Conservation (phyloP, 2,888 invertebrate species). For the Drosophila paranaensis region DNA sequence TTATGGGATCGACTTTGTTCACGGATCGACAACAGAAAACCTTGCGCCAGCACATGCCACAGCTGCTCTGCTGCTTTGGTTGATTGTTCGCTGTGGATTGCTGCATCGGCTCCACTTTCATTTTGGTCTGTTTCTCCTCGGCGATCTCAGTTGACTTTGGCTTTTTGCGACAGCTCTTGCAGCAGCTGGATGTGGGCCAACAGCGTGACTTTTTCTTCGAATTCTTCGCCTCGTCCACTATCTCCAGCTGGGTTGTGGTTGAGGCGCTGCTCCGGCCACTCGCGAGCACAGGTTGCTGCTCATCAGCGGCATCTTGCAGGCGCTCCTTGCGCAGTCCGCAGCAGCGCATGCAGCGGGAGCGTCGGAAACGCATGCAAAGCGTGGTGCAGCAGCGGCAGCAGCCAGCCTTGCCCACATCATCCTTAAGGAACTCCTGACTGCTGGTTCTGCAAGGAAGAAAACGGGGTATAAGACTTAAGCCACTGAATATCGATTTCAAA, state of each 20-base stretch:
- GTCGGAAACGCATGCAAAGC: conserved; percentile 84
- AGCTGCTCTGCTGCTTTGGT: conserved; percentile 74
- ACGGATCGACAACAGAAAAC: conserved; percentile 84
- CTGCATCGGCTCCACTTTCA: conserved; percentile 60
- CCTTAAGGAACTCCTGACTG: conserved; percentile 83
- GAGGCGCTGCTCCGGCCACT: conserved; percentile 77
- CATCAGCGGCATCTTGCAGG: conserved; percentile 65
- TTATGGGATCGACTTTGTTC: conserved; percentile 83
- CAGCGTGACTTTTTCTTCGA: conserved; percentile 72
- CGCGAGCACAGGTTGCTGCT: conserved; percentile 74
- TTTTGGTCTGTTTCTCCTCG: conserved; percentile 39
- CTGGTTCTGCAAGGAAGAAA: conserved; percentile 62
- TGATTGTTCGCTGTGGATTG: conserved; percentile 22
- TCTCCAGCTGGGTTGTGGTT: conserved; percentile 72
- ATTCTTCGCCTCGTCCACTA: conserved; percentile 77
- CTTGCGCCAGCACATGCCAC: conserved; percentile 83
- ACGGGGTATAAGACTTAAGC: no score
- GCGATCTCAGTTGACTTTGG: conserved; percentile 35
- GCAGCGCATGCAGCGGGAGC: conserved; percentile 82
- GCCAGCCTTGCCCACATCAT: conserved; percentile 63
- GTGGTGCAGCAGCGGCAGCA: conserved; percentile 82
- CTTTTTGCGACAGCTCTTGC: conserved; percentile 84
- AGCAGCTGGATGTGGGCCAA: conserved; percentile 84
- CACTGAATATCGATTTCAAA: background rate
- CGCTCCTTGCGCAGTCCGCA: conserved; percentile 69